These are phyloP conservation scores for Pristionchus japonicus DNA, from an alignment of 2,888 invertebrate genomes.

Conservation along the genomic window DNA sequence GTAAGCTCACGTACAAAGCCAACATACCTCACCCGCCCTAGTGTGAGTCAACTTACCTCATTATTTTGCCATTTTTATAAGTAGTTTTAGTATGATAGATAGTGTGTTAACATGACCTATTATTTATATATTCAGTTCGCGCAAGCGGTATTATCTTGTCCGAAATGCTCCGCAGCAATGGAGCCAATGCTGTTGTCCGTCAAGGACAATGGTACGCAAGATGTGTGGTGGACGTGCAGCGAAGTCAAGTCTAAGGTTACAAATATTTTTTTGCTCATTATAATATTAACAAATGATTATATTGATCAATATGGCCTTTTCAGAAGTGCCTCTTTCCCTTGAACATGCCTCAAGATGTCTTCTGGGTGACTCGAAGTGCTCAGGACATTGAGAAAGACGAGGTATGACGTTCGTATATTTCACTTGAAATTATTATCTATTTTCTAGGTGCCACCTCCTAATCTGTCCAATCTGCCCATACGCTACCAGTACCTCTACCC, in stretches of 20 bases:
- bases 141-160: slow-evolving; percentile 22
- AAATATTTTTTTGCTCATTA: too few relatives aligned
- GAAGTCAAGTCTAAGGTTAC: slow-evolving; percentile 29
- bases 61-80: too few relatives aligned
- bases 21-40: background rate
- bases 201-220: slow-evolving; percentile 36
- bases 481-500: slow-evolving; percentile 48
- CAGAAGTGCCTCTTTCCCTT: slow-evolving; percentile 70
- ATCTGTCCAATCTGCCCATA: slow-evolving; percentile 59
- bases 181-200: slow-evolving; percentile 37
- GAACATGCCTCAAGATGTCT: slow-evolving; percentile 68
- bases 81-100: too few relatives aligned
- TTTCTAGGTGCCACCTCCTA: slow-evolving; percentile 61
- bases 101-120: too few relatives aligned
- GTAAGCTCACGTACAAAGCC: slow-evolving; percentile 34
- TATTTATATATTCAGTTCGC: background rate
- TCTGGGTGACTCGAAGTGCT: slow-evolving; percentile 61
- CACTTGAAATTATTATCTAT: too few relatives aligned
- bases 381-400: slow-evolving; percentile 55
- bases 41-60: background rate
- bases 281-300: too few relatives aligned
- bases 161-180: slow-evolving; percentile 30
- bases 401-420: too few relatives aligned
- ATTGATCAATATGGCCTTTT: too few relatives aligned
- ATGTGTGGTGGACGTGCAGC: slow-evolving; percentile 46